These are phyloP conservation scores for Hyles euphorbiae DNA, from an alignment of 1,140 invertebrate genomes.

Conservation along the genomic window DNA sequence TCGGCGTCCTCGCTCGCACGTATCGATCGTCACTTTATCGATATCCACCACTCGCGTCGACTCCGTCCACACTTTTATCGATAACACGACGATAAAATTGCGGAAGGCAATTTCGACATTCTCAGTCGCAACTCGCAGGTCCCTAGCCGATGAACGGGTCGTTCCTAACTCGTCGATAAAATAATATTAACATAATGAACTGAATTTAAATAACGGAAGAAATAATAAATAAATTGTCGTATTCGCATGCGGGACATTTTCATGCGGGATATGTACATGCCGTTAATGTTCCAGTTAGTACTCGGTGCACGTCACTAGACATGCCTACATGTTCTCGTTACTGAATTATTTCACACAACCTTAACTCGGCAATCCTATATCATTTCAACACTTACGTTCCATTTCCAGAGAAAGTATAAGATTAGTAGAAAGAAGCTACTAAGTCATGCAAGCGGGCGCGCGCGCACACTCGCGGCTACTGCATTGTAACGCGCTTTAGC, in stretches of 20 bases:
- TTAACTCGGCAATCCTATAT: too few species aligned
- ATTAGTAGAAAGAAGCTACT: constrained; percentile 4
- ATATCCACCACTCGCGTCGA: too few species aligned
- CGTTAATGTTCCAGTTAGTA: neutral
- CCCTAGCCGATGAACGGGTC: neutral
- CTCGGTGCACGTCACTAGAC: too few species aligned
- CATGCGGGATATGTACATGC: constrained; percentile 3
- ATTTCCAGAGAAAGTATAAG: neutral
- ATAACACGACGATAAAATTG: too few species aligned
- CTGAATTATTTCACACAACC: too few species aligned
- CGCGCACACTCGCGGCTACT: neutral
- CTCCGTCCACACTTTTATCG: too few species aligned
- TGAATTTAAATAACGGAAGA: constrained; percentile 17
- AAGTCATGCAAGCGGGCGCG: constrained; percentile 11
- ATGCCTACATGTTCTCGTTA: too few species aligned
- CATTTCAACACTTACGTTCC: too few species aligned
- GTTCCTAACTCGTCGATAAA: constrained; percentile 10
- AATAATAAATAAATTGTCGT: constrained; percentile 13
- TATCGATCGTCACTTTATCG: neutral
- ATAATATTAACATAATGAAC: constrained; percentile 22
- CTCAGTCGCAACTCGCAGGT: too few species aligned
- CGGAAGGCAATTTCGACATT: too few species aligned
- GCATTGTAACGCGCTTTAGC: neutral
- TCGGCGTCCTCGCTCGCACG: too few species aligned
- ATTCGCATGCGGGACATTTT: constrained; percentile 7